These are phyloP conservation scores for Mesaphorura yosii DNA, from an alignment of 1,140 invertebrate genomes.

Conservation along the genomic window DNA sequence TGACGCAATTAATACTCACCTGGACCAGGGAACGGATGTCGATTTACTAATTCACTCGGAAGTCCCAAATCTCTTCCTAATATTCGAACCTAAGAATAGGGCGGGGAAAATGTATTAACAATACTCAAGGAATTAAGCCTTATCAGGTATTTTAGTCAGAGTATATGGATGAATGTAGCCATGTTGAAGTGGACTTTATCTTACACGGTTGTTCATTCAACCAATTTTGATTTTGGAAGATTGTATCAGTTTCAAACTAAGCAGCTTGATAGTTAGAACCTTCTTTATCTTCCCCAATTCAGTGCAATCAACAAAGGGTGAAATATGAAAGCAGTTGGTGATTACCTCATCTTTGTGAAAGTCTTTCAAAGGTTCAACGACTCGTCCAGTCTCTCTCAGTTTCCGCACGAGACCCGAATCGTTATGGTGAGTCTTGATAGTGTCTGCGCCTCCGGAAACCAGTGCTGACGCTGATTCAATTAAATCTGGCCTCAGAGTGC, in stretches of 20 bases:
- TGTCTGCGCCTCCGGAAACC: slow-evolving; percentile 67
- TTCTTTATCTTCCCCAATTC: slow-evolving; percentile 15
- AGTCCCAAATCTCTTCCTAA: slow-evolving; percentile 81
- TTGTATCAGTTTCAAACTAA: slow-evolving; percentile 21
- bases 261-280: neutral
- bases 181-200: neutral
- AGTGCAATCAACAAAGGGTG: neutral
- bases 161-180: slow-evolving; percentile 19
- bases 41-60: slow-evolving; percentile 68
- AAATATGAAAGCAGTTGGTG: slow-evolving; percentile 1
- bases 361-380: slow-evolving; percentile 95
- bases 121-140: neutral
- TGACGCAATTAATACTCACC: slow-evolving; percentile 15
- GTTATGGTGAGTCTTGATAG: slow-evolving; percentile 99
- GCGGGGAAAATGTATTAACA: slow-evolving; percentile 1
- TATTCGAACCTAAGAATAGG: slow-evolving; percentile 43
- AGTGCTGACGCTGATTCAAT: slow-evolving; percentile 90
- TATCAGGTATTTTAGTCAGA: neutral
- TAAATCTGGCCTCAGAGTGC: slow-evolving; percentile 90
- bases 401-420: slow-evolving; percentile 90
- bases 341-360: slow-evolving; percentile 98
- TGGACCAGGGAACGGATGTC: slow-evolving; percentile 95
- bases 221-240: slow-evolving; percentile 14
- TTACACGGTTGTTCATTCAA: slow-evolving; percentile 8
- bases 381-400: slow-evolving; percentile 68